Conservation (phyloP, 1,140 invertebrate species). For the Zaprionus africanus region DNA sequence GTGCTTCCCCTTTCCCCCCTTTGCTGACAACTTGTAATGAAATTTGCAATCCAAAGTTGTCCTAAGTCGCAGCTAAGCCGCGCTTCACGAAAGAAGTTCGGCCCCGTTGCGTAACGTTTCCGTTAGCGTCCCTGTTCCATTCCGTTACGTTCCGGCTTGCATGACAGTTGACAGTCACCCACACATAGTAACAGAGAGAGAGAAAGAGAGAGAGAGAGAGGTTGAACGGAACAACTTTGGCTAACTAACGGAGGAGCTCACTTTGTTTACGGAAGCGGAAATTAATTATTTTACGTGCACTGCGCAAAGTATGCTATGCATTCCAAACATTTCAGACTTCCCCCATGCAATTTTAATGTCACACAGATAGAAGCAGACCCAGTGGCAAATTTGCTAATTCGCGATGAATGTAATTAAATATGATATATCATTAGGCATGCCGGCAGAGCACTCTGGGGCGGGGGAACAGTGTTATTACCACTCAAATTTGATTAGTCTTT, state of each 20-base stretch:
- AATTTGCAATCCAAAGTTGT: slow-evolving; percentile 56
- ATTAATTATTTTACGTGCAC: slow-evolving; percentile 76
- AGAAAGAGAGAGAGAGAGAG: neutral
- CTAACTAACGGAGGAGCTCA: slow-evolving; percentile 48
- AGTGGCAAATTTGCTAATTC: neutral
- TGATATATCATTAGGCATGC: neutral
- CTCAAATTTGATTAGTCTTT: neutral
- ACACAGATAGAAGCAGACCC: slow-evolving; percentile 18
- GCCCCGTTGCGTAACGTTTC: neutral
- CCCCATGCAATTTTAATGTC: slow-evolving; percentile 19
- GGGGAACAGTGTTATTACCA: neutral
- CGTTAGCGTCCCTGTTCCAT: neutral
- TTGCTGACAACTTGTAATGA: slow-evolving; percentile 49
- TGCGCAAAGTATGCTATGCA: slow-evolving; percentile 69
- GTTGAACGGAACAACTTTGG: slow-evolving; percentile 3
- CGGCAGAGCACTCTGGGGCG: neutral
- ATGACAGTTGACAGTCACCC: slow-evolving; percentile 19
- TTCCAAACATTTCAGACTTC: slow-evolving; percentile 18
- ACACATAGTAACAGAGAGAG: neutral
- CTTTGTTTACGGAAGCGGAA: slow-evolving; percentile 71
- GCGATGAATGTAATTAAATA: neutral
- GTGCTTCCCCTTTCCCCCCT: neutral
- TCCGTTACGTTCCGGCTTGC: neutral
- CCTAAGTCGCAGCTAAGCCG: slow-evolving; percentile 49
- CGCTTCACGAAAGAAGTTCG: slow-evolving; percentile 28